These are phyloP conservation scores for Drosophila affinis DNA, from an alignment of 2,888 invertebrate species.

Conservation along the genomic window DNA sequence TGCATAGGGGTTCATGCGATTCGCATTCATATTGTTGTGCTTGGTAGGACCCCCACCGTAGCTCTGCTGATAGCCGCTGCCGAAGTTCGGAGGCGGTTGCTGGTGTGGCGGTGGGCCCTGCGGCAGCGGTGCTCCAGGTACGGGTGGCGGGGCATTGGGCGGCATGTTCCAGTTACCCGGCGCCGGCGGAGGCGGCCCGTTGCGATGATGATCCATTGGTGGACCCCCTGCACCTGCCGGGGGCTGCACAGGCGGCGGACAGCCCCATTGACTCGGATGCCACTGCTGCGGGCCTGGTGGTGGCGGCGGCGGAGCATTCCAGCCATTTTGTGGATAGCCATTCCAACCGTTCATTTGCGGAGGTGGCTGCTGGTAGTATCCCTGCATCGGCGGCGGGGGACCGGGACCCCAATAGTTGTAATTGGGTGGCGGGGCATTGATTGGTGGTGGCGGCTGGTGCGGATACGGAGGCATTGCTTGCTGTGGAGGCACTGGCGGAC, in stretches of 20 bases:
- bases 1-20: conserved; percentile 88
- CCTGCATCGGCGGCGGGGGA: conserved; percentile 70
- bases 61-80: conserved; percentile 91
- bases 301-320: conserved; percentile 78
- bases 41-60: conserved; percentile 93
- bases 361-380: conserved; percentile 83
- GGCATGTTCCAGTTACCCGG: conserved; percentile 66
- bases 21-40: conserved; percentile 86
- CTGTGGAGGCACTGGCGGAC: conserved; percentile 66
- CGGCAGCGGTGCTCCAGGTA: conserved; percentile 59
- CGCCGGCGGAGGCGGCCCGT: conserved; percentile 67
- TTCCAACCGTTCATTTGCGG: conserved; percentile 81
- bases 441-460: conserved; percentile 70
- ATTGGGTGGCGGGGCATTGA: conserved; percentile 77
- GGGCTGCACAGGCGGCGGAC: conserved; percentile 66
- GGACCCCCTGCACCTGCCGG: conserved; percentile 58
- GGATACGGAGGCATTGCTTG: conserved; percentile 70
- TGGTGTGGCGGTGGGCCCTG: conserved; percentile 64
- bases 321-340: conserved; percentile 76
- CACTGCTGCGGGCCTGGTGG: conserved; percentile 72
- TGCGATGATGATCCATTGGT: conserved; percentile 55
- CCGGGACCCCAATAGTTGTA: conserved; percentile 82
- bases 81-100: conserved; percentile 82
- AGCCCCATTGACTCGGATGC: conserved; percentile 76
- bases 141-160: conserved; percentile 55